These are phyloP conservation scores for Phymastichus coffea DNA, from an alignment of 1,140 invertebrate genomes.

Conservation along the genomic window DNA sequence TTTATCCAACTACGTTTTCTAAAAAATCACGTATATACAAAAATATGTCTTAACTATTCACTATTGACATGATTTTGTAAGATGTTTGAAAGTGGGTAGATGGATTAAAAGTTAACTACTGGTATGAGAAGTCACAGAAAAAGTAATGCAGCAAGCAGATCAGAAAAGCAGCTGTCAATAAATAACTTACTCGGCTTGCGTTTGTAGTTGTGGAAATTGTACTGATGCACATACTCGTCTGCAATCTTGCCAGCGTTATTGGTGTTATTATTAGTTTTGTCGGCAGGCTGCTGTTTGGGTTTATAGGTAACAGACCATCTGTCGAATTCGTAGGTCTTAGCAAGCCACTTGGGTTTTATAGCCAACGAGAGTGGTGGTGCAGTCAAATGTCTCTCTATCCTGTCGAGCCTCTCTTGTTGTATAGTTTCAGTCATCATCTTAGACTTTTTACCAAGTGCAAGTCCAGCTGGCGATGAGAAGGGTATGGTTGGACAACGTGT, in stretches of 20 bases:
- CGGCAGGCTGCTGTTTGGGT: conserved; percentile 32
- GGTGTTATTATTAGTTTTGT: neutral
- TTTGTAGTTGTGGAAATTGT: conserved; percentile 51
- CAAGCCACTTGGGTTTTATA: conserved; percentile 54
- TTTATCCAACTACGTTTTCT: too few species aligned
- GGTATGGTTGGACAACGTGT: conserved; percentile 57
- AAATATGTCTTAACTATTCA: too few species aligned
- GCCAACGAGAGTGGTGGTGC: conserved; percentile 51
- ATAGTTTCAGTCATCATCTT: conserved; percentile 57
- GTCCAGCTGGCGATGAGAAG: conserved; percentile 61
- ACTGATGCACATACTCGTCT: conserved; percentile 54
- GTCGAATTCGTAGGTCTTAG: conserved; percentile 44
- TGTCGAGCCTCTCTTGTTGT: conserved; percentile 57
- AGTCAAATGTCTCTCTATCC: conserved; percentile 56
- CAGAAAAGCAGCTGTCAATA: too few species aligned
- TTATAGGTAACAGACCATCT: conserved; percentile 50
- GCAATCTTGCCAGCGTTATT: neutral
- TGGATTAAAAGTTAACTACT: too few species aligned
- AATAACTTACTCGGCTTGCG: conserved; percentile 49
- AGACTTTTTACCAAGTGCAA: conserved; percentile 55
- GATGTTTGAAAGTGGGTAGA: too few species aligned
- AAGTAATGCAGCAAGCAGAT: too few species aligned
- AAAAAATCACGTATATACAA: too few species aligned
- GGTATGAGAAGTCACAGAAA: too few species aligned
- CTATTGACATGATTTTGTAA: too few species aligned